Conservation (phyloP, 2,113 vertebrate species). For the Aegithalos caudatus region DNA sequence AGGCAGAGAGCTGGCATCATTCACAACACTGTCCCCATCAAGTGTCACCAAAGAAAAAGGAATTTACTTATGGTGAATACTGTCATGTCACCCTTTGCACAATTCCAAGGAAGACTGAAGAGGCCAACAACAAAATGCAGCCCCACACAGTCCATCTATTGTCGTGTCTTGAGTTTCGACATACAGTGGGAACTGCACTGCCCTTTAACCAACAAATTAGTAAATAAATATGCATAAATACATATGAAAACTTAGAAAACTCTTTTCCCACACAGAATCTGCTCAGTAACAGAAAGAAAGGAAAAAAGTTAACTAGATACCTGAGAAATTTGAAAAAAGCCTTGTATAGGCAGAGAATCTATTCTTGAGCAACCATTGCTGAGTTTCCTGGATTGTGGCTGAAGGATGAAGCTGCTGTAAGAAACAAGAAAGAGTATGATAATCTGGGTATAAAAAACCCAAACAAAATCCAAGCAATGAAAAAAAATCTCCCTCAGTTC, state of each 20-base stretch:
- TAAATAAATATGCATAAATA: neutral
- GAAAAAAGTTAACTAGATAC: slow-evolving; percentile 61
- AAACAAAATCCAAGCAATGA: neutral
- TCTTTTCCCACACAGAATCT: neutral
- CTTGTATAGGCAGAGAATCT: slow-evolving; percentile 87
- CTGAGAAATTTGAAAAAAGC: slow-evolving; percentile 95
- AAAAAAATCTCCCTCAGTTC: neutral
- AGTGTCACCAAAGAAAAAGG: neutral
- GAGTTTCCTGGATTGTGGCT: slow-evolving; percentile 89
- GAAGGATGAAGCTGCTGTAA: slow-evolving; percentile 87
- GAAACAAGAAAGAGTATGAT: neutral
- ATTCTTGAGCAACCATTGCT: slow-evolving; percentile 92
- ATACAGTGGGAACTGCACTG: neutral
- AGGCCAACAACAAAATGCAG: neutral
- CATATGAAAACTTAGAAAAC: neutral
- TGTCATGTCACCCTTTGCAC: neutral
- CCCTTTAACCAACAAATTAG: neutral
- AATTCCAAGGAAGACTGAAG: neutral
- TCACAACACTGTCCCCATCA: neutral
- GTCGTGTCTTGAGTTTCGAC: neutral
- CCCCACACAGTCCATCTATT: neutral
- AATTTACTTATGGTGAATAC: neutral
- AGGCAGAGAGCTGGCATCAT: neutral
- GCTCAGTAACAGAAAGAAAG: neutral
- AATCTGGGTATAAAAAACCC: neutral